These are phyloP conservation scores for Petrolisthes cinctipes DNA, from an alignment of 2,888 invertebrate genomes.

Conservation along the genomic window DNA sequence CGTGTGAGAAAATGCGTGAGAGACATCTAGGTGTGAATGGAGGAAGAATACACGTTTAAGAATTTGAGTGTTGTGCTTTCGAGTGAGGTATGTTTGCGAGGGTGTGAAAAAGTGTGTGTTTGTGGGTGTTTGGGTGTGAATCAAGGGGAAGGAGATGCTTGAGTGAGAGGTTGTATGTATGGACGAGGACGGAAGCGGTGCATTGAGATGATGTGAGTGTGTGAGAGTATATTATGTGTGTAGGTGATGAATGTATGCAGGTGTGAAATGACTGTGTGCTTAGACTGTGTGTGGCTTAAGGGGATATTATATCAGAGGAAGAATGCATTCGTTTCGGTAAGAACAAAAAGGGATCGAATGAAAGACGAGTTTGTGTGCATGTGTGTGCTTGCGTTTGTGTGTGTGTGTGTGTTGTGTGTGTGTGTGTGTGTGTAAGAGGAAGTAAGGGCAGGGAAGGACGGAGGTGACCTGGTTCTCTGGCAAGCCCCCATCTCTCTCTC, in stretches of 20 bases:
- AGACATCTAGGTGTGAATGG: too few species aligned
- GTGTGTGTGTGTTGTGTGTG: background rate
- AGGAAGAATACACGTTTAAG: background rate
- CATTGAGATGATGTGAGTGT: background rate
- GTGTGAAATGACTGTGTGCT: background rate
- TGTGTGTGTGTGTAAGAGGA: background rate
- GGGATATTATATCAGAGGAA: too few species aligned
- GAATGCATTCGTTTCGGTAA: too few species aligned
- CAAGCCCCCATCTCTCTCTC: background rate
- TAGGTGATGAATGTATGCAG: background rate
- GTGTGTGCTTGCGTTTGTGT: background rate
- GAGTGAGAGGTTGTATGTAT: background rate
- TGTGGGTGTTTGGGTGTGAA: background rate
- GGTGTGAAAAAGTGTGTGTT: background rate
- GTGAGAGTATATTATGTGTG: background rate
- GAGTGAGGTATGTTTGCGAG: background rate
- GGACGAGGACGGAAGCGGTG: background rate
- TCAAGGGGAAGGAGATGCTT: background rate
- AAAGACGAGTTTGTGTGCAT: background rate
- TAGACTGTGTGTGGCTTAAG: too few species aligned
- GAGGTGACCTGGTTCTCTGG: constrained; percentile 20
- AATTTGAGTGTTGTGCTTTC: background rate
- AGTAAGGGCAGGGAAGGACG: constrained; percentile 5
- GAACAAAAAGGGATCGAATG: background rate
- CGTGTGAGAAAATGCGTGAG: background rate